A percentile compares a stretch with the other conserved stretches of the same genome.
phyloP scores from a whole-genome alignment of 2,888 invertebrate species.

The Sphaerophoria taeniata region DNA sequence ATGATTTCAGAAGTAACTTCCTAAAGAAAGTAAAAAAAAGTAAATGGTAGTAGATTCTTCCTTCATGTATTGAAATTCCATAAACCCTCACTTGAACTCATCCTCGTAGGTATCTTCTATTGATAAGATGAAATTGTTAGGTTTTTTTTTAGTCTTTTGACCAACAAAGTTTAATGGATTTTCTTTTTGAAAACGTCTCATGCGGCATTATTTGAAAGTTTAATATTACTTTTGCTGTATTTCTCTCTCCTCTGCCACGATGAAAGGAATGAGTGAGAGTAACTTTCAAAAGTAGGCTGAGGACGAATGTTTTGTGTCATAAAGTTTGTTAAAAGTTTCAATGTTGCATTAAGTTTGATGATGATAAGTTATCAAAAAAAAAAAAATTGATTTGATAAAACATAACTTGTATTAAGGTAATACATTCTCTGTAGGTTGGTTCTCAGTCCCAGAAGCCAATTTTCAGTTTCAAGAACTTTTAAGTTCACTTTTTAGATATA shows the following conservation, averaged over 20 bases:
- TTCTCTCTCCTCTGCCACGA: not conserved
- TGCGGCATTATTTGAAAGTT: conserved; percentile 10
- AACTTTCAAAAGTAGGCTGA: conserved; percentile 17
- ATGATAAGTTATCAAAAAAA: conserved; percentile 6
- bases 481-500: too few relatives aligned
- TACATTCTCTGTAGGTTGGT: not conserved
- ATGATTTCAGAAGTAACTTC: conserved; percentile 18
- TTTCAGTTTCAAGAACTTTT: too few relatives aligned
- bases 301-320: conserved; percentile 26
- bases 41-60: not conserved
- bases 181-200: conserved; percentile 24
- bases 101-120: not conserved
- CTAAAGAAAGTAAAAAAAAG: conserved; percentile 1
- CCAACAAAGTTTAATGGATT: conserved; percentile 30
- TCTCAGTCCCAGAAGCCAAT: too few relatives aligned
- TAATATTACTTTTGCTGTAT: conserved; percentile 13
- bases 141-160: not conserved
- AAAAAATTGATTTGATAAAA: not conserved
- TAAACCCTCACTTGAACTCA: too few relatives aligned
- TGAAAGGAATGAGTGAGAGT: not conserved
- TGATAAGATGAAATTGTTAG: conserved; percentile 34
- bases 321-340: conserved; percentile 10
- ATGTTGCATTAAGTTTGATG: conserved; percentile 22
- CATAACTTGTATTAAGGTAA: not conserved
- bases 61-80: not conserved